These are phyloP conservation scores for Galeruca laticollis DNA, from an alignment of 2,888 invertebrate genomes.

Conservation along the genomic window DNA sequence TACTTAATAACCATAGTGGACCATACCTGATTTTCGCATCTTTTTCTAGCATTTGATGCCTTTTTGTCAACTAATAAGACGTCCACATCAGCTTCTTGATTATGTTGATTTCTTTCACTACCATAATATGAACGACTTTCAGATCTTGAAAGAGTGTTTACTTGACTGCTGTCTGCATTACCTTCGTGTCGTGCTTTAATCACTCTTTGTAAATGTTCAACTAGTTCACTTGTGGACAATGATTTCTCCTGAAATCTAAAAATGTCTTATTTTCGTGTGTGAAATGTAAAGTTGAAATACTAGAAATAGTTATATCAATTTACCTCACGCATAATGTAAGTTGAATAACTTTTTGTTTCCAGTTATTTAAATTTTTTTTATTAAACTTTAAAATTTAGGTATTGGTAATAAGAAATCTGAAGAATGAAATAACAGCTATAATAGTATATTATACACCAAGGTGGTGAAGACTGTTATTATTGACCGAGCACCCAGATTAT, in stretches of 20 bases:
- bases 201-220: slow-evolving; percentile 79
- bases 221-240: slow-evolving; percentile 73
- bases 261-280: slow-evolving; percentile 9
- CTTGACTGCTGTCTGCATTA: slow-evolving; percentile 43
- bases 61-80: slow-evolving; percentile 78
- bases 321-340: no score
- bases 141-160: slow-evolving; percentile 52
- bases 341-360: no score
- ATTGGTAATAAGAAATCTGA: no score
- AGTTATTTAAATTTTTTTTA: no score
- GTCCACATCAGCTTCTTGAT: slow-evolving; percentile 68
- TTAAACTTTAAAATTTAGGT: no score
- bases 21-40: slow-evolving; percentile 79
- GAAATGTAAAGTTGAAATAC: no score
- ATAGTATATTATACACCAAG: no score
- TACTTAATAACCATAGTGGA: slow-evolving; percentile 25
- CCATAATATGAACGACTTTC: slow-evolving; percentile 58
- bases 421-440: no score
- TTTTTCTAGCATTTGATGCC: slow-evolving; percentile 73
- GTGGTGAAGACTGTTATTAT: no score
- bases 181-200: slow-evolving; percentile 64
- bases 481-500: no score
- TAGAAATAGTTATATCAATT: no score
- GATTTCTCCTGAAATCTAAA: slow-evolving; percentile 74
- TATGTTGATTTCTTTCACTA: slow-evolving; percentile 53